Evolutionary conservation across 2,888 invertebrate genomes (phyloP), one percentile per base, ranked within the genome.

Genomic region (Catocala nupta): DNA sequence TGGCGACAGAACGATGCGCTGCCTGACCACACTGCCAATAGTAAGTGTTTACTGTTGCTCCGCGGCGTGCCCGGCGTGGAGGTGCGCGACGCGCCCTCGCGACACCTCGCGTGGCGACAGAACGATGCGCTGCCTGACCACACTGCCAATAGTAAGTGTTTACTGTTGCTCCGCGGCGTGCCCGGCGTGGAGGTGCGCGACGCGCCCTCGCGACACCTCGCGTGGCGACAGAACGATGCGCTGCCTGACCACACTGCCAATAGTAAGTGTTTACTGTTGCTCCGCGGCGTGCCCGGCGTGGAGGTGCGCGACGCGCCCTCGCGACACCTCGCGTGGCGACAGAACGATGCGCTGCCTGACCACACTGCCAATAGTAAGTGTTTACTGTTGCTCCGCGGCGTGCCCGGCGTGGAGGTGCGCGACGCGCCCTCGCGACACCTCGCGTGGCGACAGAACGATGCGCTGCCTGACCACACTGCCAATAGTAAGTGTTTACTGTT

Each of bases 141-240:
- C 45, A 70, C 74, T 9, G 70, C 77, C 43, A 82, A 78, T 13
- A 90, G 90, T 90, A 42, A 87, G 89, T 85, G 47, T 39, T 8
- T 39, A 8, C 97, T 99, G 90, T 92, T 99, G 59, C 95, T 99
- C 34, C 96, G 98, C 55, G 98, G 98, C 86, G 95, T 98, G 9
- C 95, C 96, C 9, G 97, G 97, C 43, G 95, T 99, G 70, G 82
- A 92, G 76, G 85, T 93, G 66, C 81, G 89, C 75, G 85, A 95
- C 84, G 70, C 83, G 68, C 94, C 93, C 1, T 91, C 91, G 7
- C 71, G 93, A 0, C 93, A 94, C 65, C 83, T 94, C 58, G 75
- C 81, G 0, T 85, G 84, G 86, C 62, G 83, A 83, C 71, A 55
- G 54, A 43, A 9, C 49, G 50, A 83, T 44, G 64, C 83, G 7